These are phyloP conservation scores for Heliocidaris erythrogramma DNA, from an alignment of 35 echinoderm and acorn worm genomes.

Conservation along the genomic window DNA sequence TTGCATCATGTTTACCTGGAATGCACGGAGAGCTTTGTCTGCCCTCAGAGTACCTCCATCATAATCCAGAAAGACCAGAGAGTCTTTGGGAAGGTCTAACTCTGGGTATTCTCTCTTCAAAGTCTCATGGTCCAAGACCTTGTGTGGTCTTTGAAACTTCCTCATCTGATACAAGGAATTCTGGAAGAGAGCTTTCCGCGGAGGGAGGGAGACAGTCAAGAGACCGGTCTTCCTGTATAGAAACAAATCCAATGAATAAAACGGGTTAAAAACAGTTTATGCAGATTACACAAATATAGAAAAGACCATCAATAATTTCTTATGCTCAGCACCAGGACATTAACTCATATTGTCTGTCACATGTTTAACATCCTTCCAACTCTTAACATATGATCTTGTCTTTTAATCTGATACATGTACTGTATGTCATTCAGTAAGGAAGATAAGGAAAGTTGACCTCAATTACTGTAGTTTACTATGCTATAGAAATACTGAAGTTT, in stretches of 20 bases:
- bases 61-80: conserved; percentile 57
- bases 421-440: too few relatives aligned
- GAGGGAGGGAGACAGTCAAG: conserved; percentile 39
- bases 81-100: neutral
- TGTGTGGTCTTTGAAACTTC: conserved; percentile 15
- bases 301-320: too few relatives aligned
- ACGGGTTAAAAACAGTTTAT: too few relatives aligned
- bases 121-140: conserved; percentile 29
- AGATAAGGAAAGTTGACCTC: too few relatives aligned
- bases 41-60: conserved; percentile 71
- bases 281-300: too few relatives aligned
- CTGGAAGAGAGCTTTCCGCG: conserved; percentile 20
- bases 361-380: too few relatives aligned
- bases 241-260: neutral
- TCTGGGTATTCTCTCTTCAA: conserved; percentile 48
- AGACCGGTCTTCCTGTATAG: conserved; percentile 51
- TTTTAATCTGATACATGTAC: too few relatives aligned
- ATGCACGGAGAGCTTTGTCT: conserved; percentile 51
- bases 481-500: too few relatives aligned
- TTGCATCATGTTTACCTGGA: conserved; percentile 57
- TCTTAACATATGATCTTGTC: too few relatives aligned
- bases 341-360: too few relatives aligned
- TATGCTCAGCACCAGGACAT: too few relatives aligned
- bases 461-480: too few relatives aligned
- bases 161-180: neutral